Base-by-base conservation (phyloP, 1,140 invertebrate species). In the Papilio machaon region DNA sequence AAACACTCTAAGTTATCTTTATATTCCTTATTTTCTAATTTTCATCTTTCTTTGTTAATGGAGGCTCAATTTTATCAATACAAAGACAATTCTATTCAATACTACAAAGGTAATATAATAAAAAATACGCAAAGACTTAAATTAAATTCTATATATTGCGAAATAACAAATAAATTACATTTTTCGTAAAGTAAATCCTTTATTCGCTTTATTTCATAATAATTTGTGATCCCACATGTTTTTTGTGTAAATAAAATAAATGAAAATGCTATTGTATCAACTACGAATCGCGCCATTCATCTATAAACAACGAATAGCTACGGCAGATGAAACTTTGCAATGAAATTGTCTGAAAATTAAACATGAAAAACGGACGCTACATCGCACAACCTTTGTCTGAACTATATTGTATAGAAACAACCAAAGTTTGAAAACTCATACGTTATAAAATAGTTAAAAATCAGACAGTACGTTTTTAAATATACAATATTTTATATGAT, bases 311-410 rank as follows among this genome's bases (percentile, higher is more conserved):
- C 64, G 35, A 70, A 70, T 70, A 70, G 30, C 30, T 70, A 70
- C 64, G 10, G 30, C 13, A 64, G 10, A 70, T 70, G 35, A 35
- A 70, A 70, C 30, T 35, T 70, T 70, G 15, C 64, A 70, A 70
- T 70, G 35, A 70, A 70, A 70, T 70, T 38, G 64, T 70, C 64
- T 70, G 30, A 70, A 70, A 70, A 35, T 70, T 35, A 70, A 70
- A 64, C 60, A 30, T 64, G 60, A 64, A 70, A 70, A 70, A 70
- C 64, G 64, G 64, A 70, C 2, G 64, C 30, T 35, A 11, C 13
- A 70, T 70, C 13, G 11, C 64, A 6, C 30, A 70, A 35, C 23
- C 64, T 70, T 70, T 70, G 64, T 70, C 30, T 70, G 64, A 15
- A 70, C 30, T 4, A 11, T 35, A 67, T 7, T 35, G 23, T 67